Base-by-base conservation (phyloP, 2,888 invertebrate genomes). In the Apotomis betuletana region DNA sequence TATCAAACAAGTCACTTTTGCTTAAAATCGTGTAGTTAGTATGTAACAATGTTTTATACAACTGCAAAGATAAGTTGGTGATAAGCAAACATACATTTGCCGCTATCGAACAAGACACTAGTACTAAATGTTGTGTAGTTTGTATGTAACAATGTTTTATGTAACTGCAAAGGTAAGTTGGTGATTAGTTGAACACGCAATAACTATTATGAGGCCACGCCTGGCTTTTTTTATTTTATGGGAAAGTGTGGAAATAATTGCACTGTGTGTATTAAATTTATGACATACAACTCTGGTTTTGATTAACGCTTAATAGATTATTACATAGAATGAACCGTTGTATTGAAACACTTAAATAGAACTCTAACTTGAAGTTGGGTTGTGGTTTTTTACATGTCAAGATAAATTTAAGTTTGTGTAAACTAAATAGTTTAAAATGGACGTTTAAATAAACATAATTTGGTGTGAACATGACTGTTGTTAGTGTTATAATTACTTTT, bases 131-230 rank as follows among this genome's bases (percentile, higher is more conserved):
- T n/a, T 51, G 3, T 3, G 3, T 13, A 51, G 4, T 36, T 41
- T 36, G 10, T 57, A 36, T 13, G 46, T 9, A 49, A 9, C 27
- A 12, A 27, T 10, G 13, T 44, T 10, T n/a, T 15, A 10, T 12
- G 4, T 44, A 62, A n/a, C 71, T 27, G 67, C 44, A 58, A 57
- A 36, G n/a, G 6, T 57, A 71, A 62, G 57, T 62, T 62, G 49
- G 71, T 71, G 57, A 67, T 57, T 51, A 46, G 49, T 41, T 57
- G 3, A 51, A 27, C 71, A 71, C 70, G 67, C 67, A 44, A 71
- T 0, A n/a, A 38, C 41, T 41, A 61, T 58, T 67, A 49, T 55
- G 9, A 51, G 8, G 41, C 67, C 67, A 71, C 70, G 70, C 70
- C 70, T 67, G 10, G 10, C 44, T 70, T 58, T 67, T 67, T 51